phyloP scores from a whole-genome alignment of 92 coral and sea anemone species.

The Galaxea fascicularis region DNA sequence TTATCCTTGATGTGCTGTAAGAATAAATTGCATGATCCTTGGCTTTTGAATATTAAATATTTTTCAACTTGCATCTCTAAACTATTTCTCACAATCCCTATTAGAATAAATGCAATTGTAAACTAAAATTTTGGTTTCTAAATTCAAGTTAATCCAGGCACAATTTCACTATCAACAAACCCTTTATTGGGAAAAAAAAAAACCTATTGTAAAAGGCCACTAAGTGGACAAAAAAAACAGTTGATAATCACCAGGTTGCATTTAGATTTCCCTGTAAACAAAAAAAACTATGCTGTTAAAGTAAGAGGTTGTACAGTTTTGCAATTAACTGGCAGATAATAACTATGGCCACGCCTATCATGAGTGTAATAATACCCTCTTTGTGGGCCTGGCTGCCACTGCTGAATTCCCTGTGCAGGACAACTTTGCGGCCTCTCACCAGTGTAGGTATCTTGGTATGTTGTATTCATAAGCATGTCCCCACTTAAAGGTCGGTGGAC shows the following conservation, averaged over 20 bases:
- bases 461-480: conserved; percentile 88
- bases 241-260: neutral
- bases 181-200: too few species aligned
- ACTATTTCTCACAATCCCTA: neutral
- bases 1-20: neutral
- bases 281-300: conserved; percentile 63
- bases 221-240: neutral
- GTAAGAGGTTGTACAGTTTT: conserved; percentile 80
- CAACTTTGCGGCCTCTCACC: conserved; percentile 89
- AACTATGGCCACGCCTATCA: conserved; percentile 92
- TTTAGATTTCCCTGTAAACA: neutral
- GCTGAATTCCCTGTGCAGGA: conserved; percentile 89
- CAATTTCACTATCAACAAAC: too few species aligned
- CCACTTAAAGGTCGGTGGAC: conserved; percentile 68
- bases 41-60: too few species aligned
- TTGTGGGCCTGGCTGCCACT: conserved; percentile 70
- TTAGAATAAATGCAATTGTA: neutral
- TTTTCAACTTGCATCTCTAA: too few species aligned
- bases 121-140: neutral
- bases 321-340: conserved; percentile 74
- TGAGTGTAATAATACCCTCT: conserved; percentile 81
- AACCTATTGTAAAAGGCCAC: neutral
- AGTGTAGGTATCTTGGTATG: conserved; percentile 92
- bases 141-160: too few species aligned
- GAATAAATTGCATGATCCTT: neutral